Evolutionary conservation across 2,113 vertebrate species (phyloP).

Genomic region (Pantherophis guttatus): DNA sequence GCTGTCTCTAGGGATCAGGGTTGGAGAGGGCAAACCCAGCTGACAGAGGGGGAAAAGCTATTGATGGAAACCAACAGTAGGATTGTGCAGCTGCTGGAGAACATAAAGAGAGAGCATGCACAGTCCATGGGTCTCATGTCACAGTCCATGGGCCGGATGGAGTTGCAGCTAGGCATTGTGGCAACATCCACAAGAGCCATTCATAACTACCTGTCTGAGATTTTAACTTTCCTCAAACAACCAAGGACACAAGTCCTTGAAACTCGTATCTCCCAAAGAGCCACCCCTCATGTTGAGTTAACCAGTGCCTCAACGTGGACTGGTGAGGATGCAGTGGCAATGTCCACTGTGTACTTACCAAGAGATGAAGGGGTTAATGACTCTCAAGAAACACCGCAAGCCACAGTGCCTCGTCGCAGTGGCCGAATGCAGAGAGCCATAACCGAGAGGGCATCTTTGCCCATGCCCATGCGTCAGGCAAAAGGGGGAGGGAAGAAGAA

Average conservation of each 20-base stretch:
- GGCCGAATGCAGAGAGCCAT: conserved; percentile 73
- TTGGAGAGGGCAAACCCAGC: conserved; percentile 71
- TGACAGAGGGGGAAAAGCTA: conserved; percentile 71
- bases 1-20: conserved; percentile 72
- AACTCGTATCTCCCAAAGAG: conserved; percentile 72
- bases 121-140: conserved; percentile 73
- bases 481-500: conserved; percentile 73
- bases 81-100: conserved; percentile 73
- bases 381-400: conserved; percentile 65
- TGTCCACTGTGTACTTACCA: conserved; percentile 69
- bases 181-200: conserved; percentile 74
- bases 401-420: conserved; percentile 70
- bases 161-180: conserved; percentile 73
- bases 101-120: conserved; percentile 73
- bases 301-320: conserved; percentile 70
- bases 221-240: conserved; percentile 72
- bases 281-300: conserved; percentile 70
- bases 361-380: conserved; percentile 61
- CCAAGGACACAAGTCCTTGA: conserved; percentile 69
- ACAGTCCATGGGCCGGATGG: conserved; percentile 71
- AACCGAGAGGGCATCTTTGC: conserved; percentile 70
- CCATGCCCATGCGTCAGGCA: conserved; percentile 70
- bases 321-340: conserved; percentile 69
- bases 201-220: conserved; percentile 73
- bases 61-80: conserved; percentile 74